A percentile compares a stretch with the other conserved stretches of the same genome.
phyloP scores from a whole-genome alignment of 2,797 vertebrate species.

The Cossypha caffra region DNA sequence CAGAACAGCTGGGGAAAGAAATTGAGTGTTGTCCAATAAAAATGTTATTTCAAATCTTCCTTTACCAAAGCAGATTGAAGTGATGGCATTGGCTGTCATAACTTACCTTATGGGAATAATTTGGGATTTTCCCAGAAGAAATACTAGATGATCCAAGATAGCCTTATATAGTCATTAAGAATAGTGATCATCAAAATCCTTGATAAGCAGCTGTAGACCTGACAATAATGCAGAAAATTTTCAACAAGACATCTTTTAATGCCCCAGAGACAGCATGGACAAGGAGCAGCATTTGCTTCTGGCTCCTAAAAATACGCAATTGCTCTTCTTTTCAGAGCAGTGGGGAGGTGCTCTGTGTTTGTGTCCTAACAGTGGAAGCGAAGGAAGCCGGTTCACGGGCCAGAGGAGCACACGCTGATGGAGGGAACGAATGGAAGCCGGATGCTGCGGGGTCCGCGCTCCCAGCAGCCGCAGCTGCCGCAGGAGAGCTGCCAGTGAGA shows the following conservation, averaged over 20 bases:
- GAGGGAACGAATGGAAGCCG: neutral
- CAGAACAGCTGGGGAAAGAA: neutral
- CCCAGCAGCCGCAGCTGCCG: neutral
- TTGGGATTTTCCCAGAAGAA: neutral
- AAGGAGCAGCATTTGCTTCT: neutral
- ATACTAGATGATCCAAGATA: neutral
- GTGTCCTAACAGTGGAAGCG: neutral
- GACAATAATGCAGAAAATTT: neutral
- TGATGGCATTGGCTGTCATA: neutral
- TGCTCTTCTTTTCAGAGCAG: neutral
- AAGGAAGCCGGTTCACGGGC: neutral
- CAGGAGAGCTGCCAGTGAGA: neutral
- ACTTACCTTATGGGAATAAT: neutral
- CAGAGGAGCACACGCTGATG: neutral
- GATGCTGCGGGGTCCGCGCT: neutral
- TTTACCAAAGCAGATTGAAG: neutral
- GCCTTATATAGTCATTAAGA: neutral
- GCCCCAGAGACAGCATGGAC: neutral
- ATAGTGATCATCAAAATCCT: neutral
- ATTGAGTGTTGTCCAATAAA: neutral
- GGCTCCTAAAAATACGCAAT: neutral
- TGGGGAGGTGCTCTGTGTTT: neutral
- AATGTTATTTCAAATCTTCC: neutral
- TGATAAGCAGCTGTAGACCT: neutral
- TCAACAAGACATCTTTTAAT: neutral